Conservation (phyloP, 2,797 vertebrate species). For the Chrosomus eos region DNA sequence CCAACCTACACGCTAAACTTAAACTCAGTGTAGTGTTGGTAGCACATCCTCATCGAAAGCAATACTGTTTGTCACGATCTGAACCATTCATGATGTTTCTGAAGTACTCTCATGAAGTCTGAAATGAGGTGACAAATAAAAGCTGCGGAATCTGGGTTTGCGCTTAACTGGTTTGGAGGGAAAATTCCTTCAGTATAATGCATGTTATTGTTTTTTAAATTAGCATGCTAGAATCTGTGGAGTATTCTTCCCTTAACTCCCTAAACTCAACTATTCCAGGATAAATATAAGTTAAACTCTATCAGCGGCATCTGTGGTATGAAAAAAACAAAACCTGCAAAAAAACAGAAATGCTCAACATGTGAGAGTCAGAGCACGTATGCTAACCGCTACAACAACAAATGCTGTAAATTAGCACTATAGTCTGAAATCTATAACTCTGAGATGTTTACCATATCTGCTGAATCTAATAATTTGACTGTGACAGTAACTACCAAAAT, state of each 20-base stretch:
- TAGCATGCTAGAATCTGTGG: neutral
- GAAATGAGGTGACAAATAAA: neutral
- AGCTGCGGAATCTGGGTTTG: neutral
- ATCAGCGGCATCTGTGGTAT: neutral
- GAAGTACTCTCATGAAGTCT: neutral
- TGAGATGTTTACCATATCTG: constrained; percentile 31
- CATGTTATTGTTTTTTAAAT: neutral
- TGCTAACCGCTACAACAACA: constrained; percentile 19
- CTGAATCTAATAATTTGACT: constrained; percentile 27
- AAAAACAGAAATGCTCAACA: neutral
- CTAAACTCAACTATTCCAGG: neutral
- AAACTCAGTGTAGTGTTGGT: neutral
- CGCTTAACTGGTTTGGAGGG: too few relatives aligned
- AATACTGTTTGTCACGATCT: neutral
- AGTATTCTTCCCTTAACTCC: neutral
- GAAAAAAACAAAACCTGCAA: neutral
- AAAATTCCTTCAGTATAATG: too few relatives aligned
- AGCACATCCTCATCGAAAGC: neutral
- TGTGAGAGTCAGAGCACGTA: constrained; percentile 2
- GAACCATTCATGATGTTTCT: neutral
- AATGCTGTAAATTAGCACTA: constrained; percentile 7
- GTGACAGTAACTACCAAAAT: constrained; percentile 40
- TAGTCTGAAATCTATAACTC: constrained; percentile 18
- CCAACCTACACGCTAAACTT: neutral
- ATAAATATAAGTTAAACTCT: neutral